These are phyloP conservation scores for Colletes latitarsis DNA, from an alignment of 1,140 invertebrate species.

Conservation along the genomic window DNA sequence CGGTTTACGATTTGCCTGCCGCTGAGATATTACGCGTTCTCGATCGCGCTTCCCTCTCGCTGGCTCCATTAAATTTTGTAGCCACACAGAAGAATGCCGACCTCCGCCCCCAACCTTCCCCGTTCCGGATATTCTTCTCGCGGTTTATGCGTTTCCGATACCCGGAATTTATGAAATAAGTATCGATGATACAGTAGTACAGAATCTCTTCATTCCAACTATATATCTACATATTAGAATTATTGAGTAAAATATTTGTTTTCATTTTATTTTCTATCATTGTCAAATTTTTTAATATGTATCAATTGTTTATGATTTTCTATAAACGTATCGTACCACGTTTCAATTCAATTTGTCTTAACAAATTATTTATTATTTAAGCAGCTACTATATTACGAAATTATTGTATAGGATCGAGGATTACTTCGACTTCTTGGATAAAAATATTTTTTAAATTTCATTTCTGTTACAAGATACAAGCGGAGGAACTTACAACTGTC, in stretches of 20 bases:
- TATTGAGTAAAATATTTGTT: no score
- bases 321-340: no score
- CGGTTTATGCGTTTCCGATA: constrained; percentile 27
- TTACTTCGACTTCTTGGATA: neutral
- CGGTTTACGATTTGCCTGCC: constrained; percentile 11
- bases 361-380: no score
- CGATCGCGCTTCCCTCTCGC: neutral
- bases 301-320: no score
- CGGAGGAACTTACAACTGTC: neutral
- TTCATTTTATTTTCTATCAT: no score
- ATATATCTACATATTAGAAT: no score
- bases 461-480: constrained; percentile 7
- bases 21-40: neutral
- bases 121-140: neutral
- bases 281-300: no score
- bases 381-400: neutral
- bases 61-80: constrained; percentile 13
- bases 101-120: no score
- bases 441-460: constrained; percentile 2
- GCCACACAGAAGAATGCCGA: constrained; percentile 2
- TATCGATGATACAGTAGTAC: no score
- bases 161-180: neutral
- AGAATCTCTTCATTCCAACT: no score
- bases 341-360: no score
- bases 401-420: neutral